Evolutionary conservation across 2,888 invertebrate species (phyloP), one percentile per base, ranked within the genome.

Genomic region (Torymus tubicola): DNA sequence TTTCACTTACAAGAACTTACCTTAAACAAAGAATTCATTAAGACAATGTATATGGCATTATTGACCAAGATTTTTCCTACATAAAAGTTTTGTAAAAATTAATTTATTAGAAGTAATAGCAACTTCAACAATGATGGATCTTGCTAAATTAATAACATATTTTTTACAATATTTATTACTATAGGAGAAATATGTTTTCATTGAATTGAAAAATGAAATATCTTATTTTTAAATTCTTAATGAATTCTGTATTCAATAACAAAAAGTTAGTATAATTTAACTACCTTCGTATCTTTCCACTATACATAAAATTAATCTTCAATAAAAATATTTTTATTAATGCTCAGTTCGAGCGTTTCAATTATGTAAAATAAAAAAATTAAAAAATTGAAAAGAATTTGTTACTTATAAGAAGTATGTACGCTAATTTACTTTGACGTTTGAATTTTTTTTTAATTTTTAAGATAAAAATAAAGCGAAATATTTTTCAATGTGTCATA

Each of bases 221-320:
- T 57, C n/a, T 57, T 57, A 57, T 57, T 57, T 4, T 2, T 57
- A 3, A n/a, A n/a, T n/a, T 57, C n/a, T 31, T 63, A 61, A 42
- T 63, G 0, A 76, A 69, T 71, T 61, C 42, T 71, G 72, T 72
- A n/a, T 42, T 72, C n/a, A 61, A 18, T 60, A 31, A 60, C n/a
- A 78, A 16, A 65, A 60, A 31, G 2, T 72, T 67, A 21, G 31
- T 42, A 18, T 53, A 65, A 61, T 50, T 52, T 31, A 63, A 76
- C 14, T 31, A 77, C 11, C 72, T 72, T 68, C 13, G 18, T 50
- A 78, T 50, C 53, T 78, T 72, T 68, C 67, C 72, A 64, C 55
- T 42, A 58, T 52, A 53, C 21, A 42, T 64, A 70, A 31, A 57
- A 57, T 64, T 74, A 4, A 67, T 72, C 58, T 63, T n/a, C 63